A percentile compares a stretch with the other conserved stretches of the same genome.
Conservation (phyloP, 2,797 vertebrate genomes). For the Macroramphosus scolopax region DNA sequence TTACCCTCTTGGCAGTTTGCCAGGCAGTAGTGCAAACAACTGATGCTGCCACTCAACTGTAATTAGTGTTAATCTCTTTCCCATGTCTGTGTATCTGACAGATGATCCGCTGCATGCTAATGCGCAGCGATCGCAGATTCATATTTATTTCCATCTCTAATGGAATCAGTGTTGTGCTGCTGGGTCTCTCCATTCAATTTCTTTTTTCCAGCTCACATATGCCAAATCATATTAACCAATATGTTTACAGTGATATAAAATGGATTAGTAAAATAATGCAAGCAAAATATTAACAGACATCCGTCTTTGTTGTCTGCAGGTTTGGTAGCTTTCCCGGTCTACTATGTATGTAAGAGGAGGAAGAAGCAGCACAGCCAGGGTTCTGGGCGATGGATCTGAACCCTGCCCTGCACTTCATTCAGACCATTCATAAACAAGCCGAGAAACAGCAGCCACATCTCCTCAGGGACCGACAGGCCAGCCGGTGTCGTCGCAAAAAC, state of each 20-base stretch:
- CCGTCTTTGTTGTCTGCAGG: slow-evolving; percentile 69
- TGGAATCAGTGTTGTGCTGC: slow-evolving; percentile 28
- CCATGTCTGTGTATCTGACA: slow-evolving; percentile 33
- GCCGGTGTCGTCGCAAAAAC: too few species aligned
- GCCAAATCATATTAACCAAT: slow-evolving; percentile 1
- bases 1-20: slow-evolving; percentile 13
- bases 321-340: slow-evolving; percentile 92
- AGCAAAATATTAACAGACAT: too few species aligned
- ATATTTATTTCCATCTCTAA: slow-evolving; percentile 37
- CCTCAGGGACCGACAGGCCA: not conserved
- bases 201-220: slow-evolving; percentile 22
- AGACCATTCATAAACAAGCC: slow-evolving; percentile 7
- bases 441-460: not conserved
- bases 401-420: too few species aligned
- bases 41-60: slow-evolving; percentile 38
- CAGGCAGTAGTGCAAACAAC: slow-evolving; percentile 23
- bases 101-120: slow-evolving; percentile 42
- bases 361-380: slow-evolving; percentile 84
- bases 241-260: not conserved
- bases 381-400: slow-evolving; percentile 75
- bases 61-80: slow-evolving; percentile 58
- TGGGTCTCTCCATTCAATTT: not conserved
- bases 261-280: slow-evolving; percentile 16
- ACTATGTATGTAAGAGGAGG: slow-evolving; percentile 95
- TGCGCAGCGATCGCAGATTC: slow-evolving; percentile 35